phyloP scores from a whole-genome alignment of 2,888 invertebrate genomes.

The Kuschelorhynchus macadamiae region DNA sequence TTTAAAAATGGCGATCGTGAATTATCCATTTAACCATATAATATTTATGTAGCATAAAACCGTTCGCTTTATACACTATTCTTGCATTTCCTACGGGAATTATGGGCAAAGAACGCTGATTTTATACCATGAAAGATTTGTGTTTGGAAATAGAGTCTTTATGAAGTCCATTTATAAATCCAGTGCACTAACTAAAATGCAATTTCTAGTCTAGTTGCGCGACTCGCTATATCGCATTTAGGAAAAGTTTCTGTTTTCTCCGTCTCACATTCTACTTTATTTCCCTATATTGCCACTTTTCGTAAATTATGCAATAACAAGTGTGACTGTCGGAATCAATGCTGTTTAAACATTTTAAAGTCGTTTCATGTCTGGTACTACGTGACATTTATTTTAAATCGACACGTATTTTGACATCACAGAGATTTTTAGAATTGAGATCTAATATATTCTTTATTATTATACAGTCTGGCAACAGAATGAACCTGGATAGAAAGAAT shows the following conservation, averaged over 20 bases:
- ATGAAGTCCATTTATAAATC: conserved; percentile 39
- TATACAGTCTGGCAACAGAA: no score
- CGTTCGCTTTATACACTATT: no score
- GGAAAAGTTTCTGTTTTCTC: conserved; percentile 43
- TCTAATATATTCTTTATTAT: no score
- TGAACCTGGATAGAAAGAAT: no score
- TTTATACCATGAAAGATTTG: conserved; percentile 16
- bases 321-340: conserved; percentile 48
- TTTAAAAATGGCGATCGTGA: no score
- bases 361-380: conserved; percentile 39
- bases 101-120: no score
- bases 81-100: no score
- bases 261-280: conserved; percentile 41
- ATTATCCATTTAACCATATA: no score
- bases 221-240: conserved; percentile 44
- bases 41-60: no score
- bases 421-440: no score
- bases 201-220: conserved; percentile 45
- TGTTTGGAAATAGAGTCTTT: conserved; percentile 14
- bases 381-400: conserved; percentile 40
- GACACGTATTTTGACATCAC: conserved; percentile 6
- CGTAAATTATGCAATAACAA: conserved; percentile 48
- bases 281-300: conserved; percentile 44
- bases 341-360: conserved; percentile 45
- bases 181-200: conserved; percentile 37